Conservation (phyloP, 2,888 invertebrate species). For the Zelleria hepariella region DNA sequence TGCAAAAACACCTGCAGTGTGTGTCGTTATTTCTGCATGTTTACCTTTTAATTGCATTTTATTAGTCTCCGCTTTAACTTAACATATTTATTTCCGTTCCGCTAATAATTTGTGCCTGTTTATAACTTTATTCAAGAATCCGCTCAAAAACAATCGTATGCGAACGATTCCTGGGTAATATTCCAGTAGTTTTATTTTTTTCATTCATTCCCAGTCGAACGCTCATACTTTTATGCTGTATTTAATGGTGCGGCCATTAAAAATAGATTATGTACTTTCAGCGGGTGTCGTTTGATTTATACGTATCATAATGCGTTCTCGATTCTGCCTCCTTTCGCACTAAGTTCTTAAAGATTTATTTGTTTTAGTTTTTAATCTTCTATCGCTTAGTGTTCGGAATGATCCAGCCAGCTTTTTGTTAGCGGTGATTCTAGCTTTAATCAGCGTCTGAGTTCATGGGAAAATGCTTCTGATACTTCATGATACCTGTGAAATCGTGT, state of each 20-base stretch:
- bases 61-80: too few species aligned
- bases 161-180: neutral
- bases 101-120: too few species aligned
- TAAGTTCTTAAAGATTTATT: neutral
- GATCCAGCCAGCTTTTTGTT: neutral
- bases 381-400: neutral
- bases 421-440: neutral
- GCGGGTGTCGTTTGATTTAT: neutral
- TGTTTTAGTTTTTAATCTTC: neutral
- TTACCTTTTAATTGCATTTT: neutral
- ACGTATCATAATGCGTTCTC: neutral
- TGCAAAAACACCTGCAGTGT: neutral
- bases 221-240: neutral
- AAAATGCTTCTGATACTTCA: neutral
- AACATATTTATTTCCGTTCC: too few species aligned
- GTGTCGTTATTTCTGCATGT: neutral
- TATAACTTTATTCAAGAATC: too few species aligned
- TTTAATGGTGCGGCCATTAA: slow-evolving; percentile 2
- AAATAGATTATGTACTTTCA: slow-evolving; percentile 2
- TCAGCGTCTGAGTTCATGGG: neutral
- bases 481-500: neutral
- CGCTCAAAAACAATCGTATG: neutral
- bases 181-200: neutral
- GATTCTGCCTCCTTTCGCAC: neutral
- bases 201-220: neutral